Evolutionary conservation across 1,140 invertebrate genomes (phyloP), one percentile per base, ranked within the genome.

Genomic region (Lasioglossum baleicum): DNA sequence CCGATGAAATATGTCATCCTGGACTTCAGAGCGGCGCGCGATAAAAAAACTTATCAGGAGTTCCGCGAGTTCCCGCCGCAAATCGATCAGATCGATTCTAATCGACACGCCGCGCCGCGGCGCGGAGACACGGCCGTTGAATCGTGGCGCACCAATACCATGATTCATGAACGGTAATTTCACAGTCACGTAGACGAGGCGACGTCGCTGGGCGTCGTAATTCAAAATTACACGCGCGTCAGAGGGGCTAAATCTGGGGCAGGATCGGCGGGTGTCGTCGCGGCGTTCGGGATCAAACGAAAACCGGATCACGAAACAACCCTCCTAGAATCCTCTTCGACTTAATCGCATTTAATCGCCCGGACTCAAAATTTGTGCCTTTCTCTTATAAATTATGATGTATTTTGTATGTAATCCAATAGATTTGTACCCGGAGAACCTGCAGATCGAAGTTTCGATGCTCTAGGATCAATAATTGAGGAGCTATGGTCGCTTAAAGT

Each of bases 91-190:
- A 73, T 67, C 53, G 74, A 85, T 76, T 74, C 68, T 81, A 66
- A 86, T 85, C 83, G 83, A 63, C n/a, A 42, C 48, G 35, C 3
- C 35, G 35, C 35, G 35, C 3, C 35, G 35, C 35, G 35, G 61
- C 69, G 51, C 51, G 51, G 51, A 53, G 63, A 70, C 73, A 63
- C 83, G 64, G 26, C 82, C 68, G 65, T 75, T 71, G 84, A 83
- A 85, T 77, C 73, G 75, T 68, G 72, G 71, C 17, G 48, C 20
- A 15, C n/a, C 72, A 71, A 72, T 63, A n/a, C 72, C 51, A 61
- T 86, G 81, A 86, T 85, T 83, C 84, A 85, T 73, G 83, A 61
- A 26, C 75, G 67, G 56, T 80, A 83, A 86, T 86, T 83, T 86
- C 84, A 85, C 75, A 85, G 83, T 80, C 76, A 83, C 80, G 81